Percentiles rank a stretch among this genome's conserved stretches.
Evolutionary conservation across 2,797 vertebrate species (phyloP).

Genomic region (Gallirallus australis): DNA sequence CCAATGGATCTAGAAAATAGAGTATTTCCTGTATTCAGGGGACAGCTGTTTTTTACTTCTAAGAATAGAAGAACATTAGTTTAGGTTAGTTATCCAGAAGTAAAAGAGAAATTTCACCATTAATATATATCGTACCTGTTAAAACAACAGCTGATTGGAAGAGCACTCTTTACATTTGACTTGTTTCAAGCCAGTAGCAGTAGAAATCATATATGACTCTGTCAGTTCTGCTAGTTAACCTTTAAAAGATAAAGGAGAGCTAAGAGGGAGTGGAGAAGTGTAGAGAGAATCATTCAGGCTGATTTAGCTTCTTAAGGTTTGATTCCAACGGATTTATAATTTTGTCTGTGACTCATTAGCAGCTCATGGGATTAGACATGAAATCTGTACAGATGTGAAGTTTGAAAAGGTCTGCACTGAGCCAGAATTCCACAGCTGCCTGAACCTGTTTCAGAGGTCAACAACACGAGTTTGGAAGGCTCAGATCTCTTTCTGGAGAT

Average conservation of each 20-base stretch:
- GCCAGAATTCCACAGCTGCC: neutral
- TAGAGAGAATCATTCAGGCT: neutral
- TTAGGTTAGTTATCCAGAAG: neutral
- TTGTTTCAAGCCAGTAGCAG: neutral
- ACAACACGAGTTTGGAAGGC: neutral
- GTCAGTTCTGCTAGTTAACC: neutral
- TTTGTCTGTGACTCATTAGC: neutral
- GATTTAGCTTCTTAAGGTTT: neutral
- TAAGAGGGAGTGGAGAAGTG: neutral
- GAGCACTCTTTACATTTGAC: neutral
- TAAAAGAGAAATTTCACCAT: neutral
- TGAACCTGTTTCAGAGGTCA: neutral
- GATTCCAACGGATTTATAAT: neutral
- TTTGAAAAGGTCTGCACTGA: neutral
- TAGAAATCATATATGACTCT: neutral
- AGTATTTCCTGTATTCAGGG: neutral
- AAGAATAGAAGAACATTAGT: neutral
- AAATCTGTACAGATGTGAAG: neutral
- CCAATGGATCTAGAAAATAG: neutral
- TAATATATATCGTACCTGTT: neutral
- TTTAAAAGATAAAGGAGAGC: neutral
- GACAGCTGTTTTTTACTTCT: neutral
- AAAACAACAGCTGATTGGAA: neutral
- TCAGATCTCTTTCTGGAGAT: neutral
- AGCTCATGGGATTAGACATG: neutral